These are phyloP conservation scores for Trichomalopsis sarcophagae DNA, from an alignment of 1,140 invertebrate species.

Conservation along the genomic window DNA sequence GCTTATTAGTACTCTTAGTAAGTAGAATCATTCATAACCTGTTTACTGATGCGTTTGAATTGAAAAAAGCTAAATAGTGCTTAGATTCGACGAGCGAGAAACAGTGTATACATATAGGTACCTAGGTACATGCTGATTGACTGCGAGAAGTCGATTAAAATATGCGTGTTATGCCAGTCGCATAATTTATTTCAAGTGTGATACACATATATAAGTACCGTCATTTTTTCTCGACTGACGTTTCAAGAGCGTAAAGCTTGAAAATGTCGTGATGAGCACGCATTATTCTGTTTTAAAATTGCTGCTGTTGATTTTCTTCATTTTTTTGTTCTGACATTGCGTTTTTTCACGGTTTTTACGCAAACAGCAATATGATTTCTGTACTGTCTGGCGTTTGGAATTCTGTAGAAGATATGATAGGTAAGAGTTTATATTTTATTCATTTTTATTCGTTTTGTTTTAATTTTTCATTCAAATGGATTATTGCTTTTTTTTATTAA, in stretches of 20 bases:
- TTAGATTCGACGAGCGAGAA: not conserved
- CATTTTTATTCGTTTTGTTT: slow-evolving; percentile 7
- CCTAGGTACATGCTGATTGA: not conserved
- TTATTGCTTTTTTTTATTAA: not conserved
- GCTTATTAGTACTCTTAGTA: too few species aligned
- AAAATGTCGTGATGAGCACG: slow-evolving; percentile 22
- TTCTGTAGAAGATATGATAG: slow-evolving; percentile 58
- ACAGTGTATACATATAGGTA: not conserved
- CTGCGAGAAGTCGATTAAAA: not conserved
- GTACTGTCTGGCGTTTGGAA: slow-evolving; percentile 53
- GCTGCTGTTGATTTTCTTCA: not conserved
- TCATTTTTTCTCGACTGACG: not conserved
- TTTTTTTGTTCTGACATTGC: slow-evolving; percentile 6
- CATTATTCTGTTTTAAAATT: not conserved
- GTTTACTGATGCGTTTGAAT: not conserved
- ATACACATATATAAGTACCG: not conserved
- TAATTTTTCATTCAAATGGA: not conserved
- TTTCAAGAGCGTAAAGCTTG: not conserved
- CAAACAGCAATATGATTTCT: slow-evolving; percentile 59
- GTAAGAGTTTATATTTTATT: slow-evolving; percentile 54
- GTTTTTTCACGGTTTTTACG: slow-evolving; percentile 10
- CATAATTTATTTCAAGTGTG: slow-evolving; percentile 25
- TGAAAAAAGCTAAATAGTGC: not conserved
- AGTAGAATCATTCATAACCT: not conserved
- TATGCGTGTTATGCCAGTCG: not conserved